Conservation (phyloP, 2,113 vertebrate genomes). For the Lepisosteus oculatus region DNA sequence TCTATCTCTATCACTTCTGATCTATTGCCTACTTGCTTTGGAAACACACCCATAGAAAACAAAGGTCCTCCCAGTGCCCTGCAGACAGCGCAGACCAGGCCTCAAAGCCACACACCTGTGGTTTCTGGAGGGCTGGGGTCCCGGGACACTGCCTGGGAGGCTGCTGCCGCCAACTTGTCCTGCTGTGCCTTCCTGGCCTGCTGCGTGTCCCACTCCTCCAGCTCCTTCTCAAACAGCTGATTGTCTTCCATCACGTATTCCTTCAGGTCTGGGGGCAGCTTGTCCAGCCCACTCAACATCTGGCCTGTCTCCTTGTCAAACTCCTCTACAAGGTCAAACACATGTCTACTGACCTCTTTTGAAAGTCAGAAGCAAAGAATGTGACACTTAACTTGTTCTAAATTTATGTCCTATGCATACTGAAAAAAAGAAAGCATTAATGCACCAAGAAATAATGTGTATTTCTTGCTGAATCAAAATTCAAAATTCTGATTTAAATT, state of each 20-base stretch:
- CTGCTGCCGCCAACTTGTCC: constrained; percentile 77
- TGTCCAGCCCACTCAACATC: constrained; percentile 86
- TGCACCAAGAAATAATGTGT: no score
- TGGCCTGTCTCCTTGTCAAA: constrained; percentile 94
- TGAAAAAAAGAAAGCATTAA: no score
- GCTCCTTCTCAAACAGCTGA: constrained; percentile 84
- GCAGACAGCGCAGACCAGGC: not conserved
- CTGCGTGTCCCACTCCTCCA: constrained; percentile 86
- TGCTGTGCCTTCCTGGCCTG: constrained; percentile 83
- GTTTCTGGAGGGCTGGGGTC: constrained; percentile 41
- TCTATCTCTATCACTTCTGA: no score
- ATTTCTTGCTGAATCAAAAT: no score
- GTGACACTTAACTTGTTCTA: no score
- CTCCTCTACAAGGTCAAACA: constrained; percentile 71
- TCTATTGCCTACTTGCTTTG: no score
- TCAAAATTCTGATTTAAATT: no score
- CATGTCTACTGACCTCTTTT: not conserved
- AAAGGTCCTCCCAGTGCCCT: no score
- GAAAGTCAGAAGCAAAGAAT: no score
- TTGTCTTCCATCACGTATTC: constrained; percentile 93
- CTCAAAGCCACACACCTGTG: not conserved
- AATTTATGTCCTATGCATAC: no score
- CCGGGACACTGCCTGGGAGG: constrained; percentile 59
- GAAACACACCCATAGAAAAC: no score
- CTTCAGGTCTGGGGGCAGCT: constrained; percentile 85